Conservation (phyloP, 2,797 vertebrate genomes). For the Myotis myotis region DNA sequence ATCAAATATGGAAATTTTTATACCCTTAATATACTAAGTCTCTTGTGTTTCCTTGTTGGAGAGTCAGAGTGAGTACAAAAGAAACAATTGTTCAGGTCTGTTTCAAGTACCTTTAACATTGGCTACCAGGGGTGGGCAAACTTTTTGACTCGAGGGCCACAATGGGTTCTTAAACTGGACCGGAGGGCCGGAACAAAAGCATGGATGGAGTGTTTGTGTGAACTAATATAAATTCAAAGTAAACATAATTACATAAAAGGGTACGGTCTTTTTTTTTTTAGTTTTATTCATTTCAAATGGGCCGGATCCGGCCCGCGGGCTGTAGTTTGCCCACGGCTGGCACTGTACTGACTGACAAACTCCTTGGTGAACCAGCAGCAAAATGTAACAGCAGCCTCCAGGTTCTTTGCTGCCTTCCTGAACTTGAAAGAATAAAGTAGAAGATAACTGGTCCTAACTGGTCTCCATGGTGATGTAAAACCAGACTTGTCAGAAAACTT, state of each 20-base stretch:
- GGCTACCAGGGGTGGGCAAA: not conserved
- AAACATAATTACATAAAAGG: no score
- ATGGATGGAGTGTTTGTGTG: no score
- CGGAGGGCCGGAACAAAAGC: no score
- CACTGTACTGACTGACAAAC: not conserved
- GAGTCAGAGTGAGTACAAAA: not conserved
- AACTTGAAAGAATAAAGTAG: not conserved
- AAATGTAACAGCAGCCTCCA: not conserved
- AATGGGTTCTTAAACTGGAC: no score
- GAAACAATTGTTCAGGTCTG: not conserved
- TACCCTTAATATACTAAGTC: not conserved
- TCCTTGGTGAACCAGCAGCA: not conserved
- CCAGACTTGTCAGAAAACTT: not conserved
- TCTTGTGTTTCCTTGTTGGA: not conserved
- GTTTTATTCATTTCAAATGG: no score
- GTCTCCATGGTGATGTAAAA: not conserved
- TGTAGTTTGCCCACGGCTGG: no score
- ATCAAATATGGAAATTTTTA: not conserved
- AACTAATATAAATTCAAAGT: no score
- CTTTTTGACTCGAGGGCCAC: no score
- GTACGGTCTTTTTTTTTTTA: no score
- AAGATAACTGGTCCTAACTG: not conserved
- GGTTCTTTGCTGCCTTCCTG: not conserved
- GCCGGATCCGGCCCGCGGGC: no score
- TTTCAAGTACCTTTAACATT: slow-evolving; percentile 24